A percentile compares a stretch with the other conserved stretches of the same genome.
These are phyloP conservation scores for Apis florea DNA, from an alignment of 1,140 invertebrate genomes.

Conservation along the genomic window DNA sequence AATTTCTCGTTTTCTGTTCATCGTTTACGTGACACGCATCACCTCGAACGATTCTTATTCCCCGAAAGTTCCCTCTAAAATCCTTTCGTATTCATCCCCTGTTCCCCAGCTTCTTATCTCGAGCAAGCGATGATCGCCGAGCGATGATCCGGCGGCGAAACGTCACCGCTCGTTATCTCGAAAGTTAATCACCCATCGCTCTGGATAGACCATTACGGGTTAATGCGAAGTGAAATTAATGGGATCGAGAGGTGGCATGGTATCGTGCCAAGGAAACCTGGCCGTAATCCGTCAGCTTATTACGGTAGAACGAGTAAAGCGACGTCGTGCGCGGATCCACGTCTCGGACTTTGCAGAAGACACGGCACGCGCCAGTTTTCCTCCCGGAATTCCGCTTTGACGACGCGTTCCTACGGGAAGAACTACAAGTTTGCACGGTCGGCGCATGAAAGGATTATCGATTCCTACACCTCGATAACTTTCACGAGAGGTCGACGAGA, in stretches of 20 bases:
- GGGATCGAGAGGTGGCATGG: constrained; percentile 59
- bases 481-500: constrained; percentile 4
- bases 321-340: constrained; percentile 33
- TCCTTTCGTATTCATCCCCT: not conserved
- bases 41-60: no score
- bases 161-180: constrained; percentile 27
- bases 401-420: constrained; percentile 39
- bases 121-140: not conserved
- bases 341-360: not conserved
- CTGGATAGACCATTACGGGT: constrained; percentile 56
- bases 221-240: constrained; percentile 67
- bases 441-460: no score
- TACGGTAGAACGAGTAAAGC: constrained; percentile 57
- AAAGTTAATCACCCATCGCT: constrained; percentile 39
- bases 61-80: no score
- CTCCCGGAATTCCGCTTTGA: constrained; percentile 47
- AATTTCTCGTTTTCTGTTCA: no score
- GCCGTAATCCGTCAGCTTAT: constrained; percentile 66
- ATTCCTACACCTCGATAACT: not conserved
- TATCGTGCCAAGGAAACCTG: constrained; percentile 59
- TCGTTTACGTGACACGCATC: no score
- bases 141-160: constrained; percentile 20
- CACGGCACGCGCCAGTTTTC: constrained; percentile 51
- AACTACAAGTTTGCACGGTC: constrained; percentile 40
- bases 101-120: not conserved